These are phyloP conservation scores for Protosalanx chinensis DNA, from an alignment of 2,797 vertebrate genomes.

Conservation along the genomic window DNA sequence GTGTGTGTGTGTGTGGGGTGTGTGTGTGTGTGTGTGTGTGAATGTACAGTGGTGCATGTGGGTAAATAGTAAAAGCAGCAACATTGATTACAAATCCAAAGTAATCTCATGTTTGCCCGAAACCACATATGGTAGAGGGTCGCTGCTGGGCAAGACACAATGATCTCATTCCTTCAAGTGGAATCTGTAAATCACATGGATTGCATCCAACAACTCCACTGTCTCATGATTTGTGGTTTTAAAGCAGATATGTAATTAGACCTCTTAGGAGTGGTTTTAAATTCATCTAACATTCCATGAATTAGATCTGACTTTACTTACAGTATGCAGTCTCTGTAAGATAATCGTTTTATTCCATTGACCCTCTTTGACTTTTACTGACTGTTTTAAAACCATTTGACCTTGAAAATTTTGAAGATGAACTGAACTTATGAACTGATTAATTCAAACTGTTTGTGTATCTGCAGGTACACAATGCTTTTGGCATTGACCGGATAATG, in stretches of 20 bases:
- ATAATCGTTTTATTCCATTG: conserved; percentile 19
- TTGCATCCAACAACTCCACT: conserved; percentile 35
- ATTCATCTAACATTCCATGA: conserved; percentile 16
- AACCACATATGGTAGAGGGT: conserved; percentile 54
- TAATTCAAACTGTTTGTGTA: background rate
- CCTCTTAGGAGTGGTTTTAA: conserved; percentile 29
- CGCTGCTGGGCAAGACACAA: conserved; percentile 38
- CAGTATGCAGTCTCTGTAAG: no score
- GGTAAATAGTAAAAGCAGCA: conserved; percentile 27
- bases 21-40: background rate
- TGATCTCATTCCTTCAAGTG: conserved; percentile 59
- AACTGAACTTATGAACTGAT: no score
- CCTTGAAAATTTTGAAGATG: no score
- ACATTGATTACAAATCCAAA: conserved; percentile 64
- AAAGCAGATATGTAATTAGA: conserved; percentile 22
- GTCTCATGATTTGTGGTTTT: conserved; percentile 27
- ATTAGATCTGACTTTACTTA: background rate
- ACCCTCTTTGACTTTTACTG: background rate
- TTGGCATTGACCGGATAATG: no score
- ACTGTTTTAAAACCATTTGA: background rate
- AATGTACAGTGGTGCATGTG: background rate
- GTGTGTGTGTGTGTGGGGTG: background rate
- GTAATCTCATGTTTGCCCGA: conserved; percentile 58
- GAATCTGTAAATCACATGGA: conserved; percentile 56
- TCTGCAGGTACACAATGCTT: background rate